A percentile compares a stretch with the other conserved stretches of the same genome.
Evolutionary conservation across 2,888 invertebrate species (phyloP).

Genomic region (Portevinia maculata): DNA sequence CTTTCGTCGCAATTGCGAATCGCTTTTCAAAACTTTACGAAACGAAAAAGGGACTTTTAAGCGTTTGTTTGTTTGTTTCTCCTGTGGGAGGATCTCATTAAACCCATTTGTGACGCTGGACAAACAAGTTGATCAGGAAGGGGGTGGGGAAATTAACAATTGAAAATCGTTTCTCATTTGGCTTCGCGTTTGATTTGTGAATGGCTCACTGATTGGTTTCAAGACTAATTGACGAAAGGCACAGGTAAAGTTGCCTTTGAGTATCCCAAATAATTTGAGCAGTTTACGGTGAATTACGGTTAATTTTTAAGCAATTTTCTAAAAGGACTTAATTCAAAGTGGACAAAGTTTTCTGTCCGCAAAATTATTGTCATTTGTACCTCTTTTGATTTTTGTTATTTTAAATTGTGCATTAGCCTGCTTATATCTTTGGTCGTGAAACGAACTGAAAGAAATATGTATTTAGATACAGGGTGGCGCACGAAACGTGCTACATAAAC

Average conservation of each 20-base stretch:
- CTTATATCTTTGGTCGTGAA: no score
- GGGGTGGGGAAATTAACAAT: slow-evolving; percentile 5
- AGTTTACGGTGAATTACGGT: slow-evolving; percentile 23
- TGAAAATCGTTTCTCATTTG: slow-evolving; percentile 48
- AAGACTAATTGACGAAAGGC: slow-evolving; percentile 57
- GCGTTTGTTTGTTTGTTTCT: slow-evolving; percentile 16
- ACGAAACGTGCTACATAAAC: no score
- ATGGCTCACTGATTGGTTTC: slow-evolving; percentile 68
- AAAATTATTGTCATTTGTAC: not conserved
- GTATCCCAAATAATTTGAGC: slow-evolving; percentile 5
- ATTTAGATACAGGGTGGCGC: no score
- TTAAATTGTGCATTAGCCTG: no score
- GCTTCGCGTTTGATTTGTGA: slow-evolving; percentile 56
- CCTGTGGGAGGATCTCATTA: slow-evolving; percentile 29
- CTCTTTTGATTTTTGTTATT: not conserved
- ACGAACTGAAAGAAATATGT: no score
- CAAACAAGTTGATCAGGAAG: not conserved
- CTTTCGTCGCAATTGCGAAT: slow-evolving; percentile 52
- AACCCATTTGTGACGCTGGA: slow-evolving; percentile 52
- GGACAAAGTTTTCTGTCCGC: not conserved
- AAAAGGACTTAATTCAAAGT: not conserved
- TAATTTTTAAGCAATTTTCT: slow-evolving; percentile 11
- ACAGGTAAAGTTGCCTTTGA: slow-evolving; percentile 14
- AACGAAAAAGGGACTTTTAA: slow-evolving; percentile 38
- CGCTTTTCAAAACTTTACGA: slow-evolving; percentile 45